phyloP scores from a whole-genome alignment of 2,888 invertebrate species.

The Cremastinae sp. region DNA sequence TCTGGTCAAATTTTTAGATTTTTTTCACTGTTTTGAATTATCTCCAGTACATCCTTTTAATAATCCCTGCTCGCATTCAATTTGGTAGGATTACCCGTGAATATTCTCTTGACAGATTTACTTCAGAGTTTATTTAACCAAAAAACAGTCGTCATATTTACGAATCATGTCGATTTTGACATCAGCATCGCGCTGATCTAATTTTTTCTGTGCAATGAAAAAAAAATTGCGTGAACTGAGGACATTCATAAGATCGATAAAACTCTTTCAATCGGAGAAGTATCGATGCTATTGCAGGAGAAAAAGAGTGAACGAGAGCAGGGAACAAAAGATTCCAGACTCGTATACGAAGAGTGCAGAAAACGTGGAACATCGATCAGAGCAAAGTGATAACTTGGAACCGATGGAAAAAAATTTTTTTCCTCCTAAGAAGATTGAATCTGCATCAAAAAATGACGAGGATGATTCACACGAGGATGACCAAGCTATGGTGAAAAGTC shows the following conservation, averaged over 20 bases:
- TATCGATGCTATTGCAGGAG: neutral
- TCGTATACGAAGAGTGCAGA: neutral
- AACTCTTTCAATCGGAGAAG: neutral
- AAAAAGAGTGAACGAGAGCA: neutral
- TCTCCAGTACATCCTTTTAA: too few relatives aligned
- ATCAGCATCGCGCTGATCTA: conserved; percentile 13
- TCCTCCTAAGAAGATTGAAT: too few relatives aligned
- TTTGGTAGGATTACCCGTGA: too few relatives aligned
- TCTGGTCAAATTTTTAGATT: too few relatives aligned
- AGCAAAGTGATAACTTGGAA: neutral
- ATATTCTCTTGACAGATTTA: too few relatives aligned
- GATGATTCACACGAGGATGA: too few relatives aligned
- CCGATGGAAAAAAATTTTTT: too few relatives aligned
- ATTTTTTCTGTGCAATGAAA: conserved; percentile 39
- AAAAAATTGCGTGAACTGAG: conserved; percentile 30
- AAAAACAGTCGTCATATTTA: neutral
- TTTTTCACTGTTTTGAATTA: too few relatives aligned
- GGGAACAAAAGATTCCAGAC: neutral
- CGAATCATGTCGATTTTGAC: neutral
- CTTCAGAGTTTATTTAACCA: too few relatives aligned
- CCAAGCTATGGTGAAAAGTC: too few relatives aligned
- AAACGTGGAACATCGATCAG: neutral
- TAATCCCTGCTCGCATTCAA: too few relatives aligned
- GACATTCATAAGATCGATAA: neutral
- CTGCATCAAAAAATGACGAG: too few relatives aligned